Base-by-base conservation (phyloP, 2,888 invertebrate genomes). In the Nineta flava region DNA sequence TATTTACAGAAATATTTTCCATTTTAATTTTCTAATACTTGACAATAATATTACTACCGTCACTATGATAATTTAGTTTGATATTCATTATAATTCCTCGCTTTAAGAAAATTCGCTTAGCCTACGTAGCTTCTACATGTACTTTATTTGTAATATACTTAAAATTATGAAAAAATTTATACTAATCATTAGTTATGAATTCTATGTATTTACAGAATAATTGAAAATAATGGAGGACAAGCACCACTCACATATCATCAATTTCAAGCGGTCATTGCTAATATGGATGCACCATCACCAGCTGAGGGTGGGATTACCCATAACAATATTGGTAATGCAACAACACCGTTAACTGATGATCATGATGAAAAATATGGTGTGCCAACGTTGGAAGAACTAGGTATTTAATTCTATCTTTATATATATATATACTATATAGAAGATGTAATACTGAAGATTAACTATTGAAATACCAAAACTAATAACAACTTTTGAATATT, bases 201-300 rank as follows among this genome's bases (percentile, higher is more conserved):
- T 26, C 7, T 26, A 26, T 13, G 6, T 38, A 15, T 38, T 50
- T 49, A 61, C 59, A 82, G 87, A 55, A 87, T 91, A 51, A 85
- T 91, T 58, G 82, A 85, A 55, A 76, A 75, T 54, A 90, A 90
- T 65, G 80, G 81, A 17, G 87, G 87, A 0, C 80, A 79, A 59
- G 81, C 88, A 0, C 90, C 90, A 0, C 67, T 90, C 49, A 92
- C 90, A 0, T 91, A 90, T 64, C 85, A 88, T 61, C 83, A 87
- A 63, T 92, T 91, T 68, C 83, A 88, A 69, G 81, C 80, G 16
- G 71, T 88, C 53, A 75, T 91, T 13, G 79, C 85, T 6, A 73
- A 75, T 50, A 81, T 91, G 79, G 83, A 81, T 5, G 73, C 81
- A 15, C 90, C 91, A 10, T 75, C 79, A 55, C 51, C 16, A 13